Base-by-base conservation (phyloP, 2,113 vertebrate species). In the Labeo rohita region DNA sequence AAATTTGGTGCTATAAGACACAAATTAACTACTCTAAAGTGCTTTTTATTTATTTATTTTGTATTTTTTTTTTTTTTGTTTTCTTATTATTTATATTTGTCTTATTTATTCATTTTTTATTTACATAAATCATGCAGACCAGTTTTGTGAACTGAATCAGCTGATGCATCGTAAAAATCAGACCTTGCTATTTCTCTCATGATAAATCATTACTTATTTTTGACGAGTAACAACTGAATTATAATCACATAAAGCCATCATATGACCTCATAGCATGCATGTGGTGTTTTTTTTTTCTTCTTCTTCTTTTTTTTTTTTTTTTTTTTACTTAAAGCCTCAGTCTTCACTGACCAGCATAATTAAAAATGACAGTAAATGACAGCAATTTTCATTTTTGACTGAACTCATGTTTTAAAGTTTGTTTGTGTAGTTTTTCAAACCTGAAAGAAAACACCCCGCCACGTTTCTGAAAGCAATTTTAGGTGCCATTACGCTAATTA, bases 401-500 rank as follows among this genome's bases (percentile, higher is more conserved):
- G n/a, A 75, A 13, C 1, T 28, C 10, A 34, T n/a, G 3, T 3
- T 34, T 34, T 52, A 2, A 21, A 56, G 76, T 63, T 80, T 45
- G 61, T 63, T 28, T 63, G 18, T 47, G 56, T 8, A 2, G 8
- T 45, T 73, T 79, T 61, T 13, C 28, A 63, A 63, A 61, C 11
- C 28, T 56, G 18, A 3, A 43, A 56, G 39, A 78, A n/a, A n/a
- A 45, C 10, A 80, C 36, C 54, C 47, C 2, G 3, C 36, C 77
- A 74, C 1, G 11, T 49, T 10, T 74, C 45, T 74, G 45, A 23
- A 74, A 28, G 5, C 72, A 28, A 74, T 74, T 74, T 74, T 49
- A 49, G 72, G 72, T 72, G 6, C 10, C 45, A 49, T 74, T 74
- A 74, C 39, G 45, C 43, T 74, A 74, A 74, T 74, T 74, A 74